These are phyloP conservation scores for Acanthosepion pharaonis DNA, from an alignment of 2,888 invertebrate species.

Conservation along the genomic window DNA sequence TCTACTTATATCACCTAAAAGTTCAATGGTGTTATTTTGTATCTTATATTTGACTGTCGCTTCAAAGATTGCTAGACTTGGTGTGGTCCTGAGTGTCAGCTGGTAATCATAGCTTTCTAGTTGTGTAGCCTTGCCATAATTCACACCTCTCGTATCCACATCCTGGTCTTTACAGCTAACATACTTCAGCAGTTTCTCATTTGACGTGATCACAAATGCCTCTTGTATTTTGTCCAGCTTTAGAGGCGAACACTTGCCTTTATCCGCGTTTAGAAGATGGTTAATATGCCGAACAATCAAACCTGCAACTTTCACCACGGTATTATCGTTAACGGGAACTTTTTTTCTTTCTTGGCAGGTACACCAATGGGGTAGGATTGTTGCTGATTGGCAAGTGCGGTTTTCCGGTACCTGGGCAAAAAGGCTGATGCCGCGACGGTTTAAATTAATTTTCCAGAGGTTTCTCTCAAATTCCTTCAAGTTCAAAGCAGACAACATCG, in stretches of 20 bases:
- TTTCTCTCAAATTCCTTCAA: no score
- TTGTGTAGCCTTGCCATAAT: constrained; percentile 51
- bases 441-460: no score
- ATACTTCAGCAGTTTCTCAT: constrained; percentile 56
- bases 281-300: constrained; percentile 82
- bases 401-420: no score
- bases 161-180: constrained; percentile 70
- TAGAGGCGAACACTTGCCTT: constrained; percentile 75
- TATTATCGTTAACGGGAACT: no score
- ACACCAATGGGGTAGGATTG: no score
- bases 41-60: constrained; percentile 80
- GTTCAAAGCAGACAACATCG: no score
- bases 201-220: constrained; percentile 77
- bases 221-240: constrained; percentile 80
- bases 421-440: no score
- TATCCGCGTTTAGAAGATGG: constrained; percentile 76
- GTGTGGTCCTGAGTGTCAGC: constrained; percentile 80
- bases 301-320: constrained; percentile 78
- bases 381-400: no score
- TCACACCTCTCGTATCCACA: constrained; percentile 50
- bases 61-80: constrained; percentile 85
- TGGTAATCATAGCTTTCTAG: constrained; percentile 74
- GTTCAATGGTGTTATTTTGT: constrained; percentile 71
- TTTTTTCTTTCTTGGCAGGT: no score
- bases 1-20: constrained; percentile 81